Conservation (phyloP, 1,140 invertebrate genomes). For the Bradynema listronoti region DNA sequence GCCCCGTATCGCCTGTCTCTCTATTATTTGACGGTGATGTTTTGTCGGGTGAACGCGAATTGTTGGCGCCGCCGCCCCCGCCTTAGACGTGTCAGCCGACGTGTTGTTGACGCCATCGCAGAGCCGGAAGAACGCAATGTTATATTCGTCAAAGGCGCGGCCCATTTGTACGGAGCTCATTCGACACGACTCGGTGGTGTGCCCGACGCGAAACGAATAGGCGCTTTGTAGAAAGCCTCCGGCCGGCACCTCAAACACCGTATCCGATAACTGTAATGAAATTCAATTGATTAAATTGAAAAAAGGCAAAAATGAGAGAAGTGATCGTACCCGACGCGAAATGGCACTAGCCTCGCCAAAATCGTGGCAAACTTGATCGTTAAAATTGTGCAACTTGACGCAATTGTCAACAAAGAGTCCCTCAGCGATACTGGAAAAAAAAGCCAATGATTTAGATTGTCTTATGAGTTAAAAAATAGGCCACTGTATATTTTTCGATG, state of each 20-base stretch:
- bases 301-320: constrained; percentile 7
- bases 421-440: constrained; percentile 29
- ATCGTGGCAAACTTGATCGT: constrained; percentile 33
- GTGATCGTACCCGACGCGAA: neutral
- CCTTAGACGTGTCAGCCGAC: neutral
- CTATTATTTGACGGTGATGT: too few relatives aligned
- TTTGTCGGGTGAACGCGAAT: too few relatives aligned
- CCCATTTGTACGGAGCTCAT: constrained; percentile 35
- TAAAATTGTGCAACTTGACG: constrained; percentile 26
- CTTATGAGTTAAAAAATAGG: neutral
- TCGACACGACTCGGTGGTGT: constrained; percentile 41
- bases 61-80: too few relatives aligned
- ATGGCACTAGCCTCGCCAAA: too few relatives aligned
- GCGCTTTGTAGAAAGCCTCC: constrained; percentile 47
- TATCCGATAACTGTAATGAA: constrained; percentile 38
- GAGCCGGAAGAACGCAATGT: constrained; percentile 52
- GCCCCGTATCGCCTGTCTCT: too few relatives aligned
- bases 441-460: constrained; percentile 5
- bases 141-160: constrained; percentile 51
- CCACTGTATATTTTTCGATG: too few relatives aligned
- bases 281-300: constrained; percentile 3
- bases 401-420: constrained; percentile 36
- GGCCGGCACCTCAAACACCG: constrained; percentile 47
- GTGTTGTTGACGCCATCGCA: constrained; percentile 24
- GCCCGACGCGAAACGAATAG: constrained; percentile 52